These are phyloP conservation scores for Syrmaticus mikado DNA, from an alignment of 2,113 vertebrate species.

Conservation along the genomic window DNA sequence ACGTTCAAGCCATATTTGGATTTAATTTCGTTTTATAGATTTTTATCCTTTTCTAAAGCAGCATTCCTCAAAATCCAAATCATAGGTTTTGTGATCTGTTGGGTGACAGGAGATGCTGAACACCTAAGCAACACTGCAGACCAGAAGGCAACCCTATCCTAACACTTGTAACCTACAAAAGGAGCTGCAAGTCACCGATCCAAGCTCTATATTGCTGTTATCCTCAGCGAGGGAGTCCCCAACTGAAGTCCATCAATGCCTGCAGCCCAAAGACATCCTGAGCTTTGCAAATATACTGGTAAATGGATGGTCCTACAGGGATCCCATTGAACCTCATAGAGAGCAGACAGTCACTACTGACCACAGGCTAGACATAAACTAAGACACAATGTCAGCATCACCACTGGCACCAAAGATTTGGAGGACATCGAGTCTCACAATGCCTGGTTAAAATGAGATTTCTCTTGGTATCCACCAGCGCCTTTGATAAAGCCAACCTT, in stretches of 20 bases:
- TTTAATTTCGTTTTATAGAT: not conserved
- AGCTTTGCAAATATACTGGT: not conserved
- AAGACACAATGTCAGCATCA: not conserved
- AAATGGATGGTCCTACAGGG: accelerated
- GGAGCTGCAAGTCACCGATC: not conserved
- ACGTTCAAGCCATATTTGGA: not conserved
- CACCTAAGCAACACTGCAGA: not conserved
- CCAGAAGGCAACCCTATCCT: not conserved
- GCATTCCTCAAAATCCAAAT: not conserved
- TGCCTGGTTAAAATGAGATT: not conserved
- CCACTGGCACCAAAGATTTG: not conserved
- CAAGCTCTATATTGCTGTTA: not conserved
- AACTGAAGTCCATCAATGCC: not conserved
- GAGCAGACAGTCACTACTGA: not conserved
- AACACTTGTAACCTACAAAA: not conserved
- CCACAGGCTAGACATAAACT: not conserved
- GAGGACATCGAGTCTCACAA: not conserved
- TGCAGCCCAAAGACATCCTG: not conserved
- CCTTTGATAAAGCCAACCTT: not conserved
- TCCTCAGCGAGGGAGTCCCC: not conserved
- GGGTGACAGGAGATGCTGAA: not conserved
- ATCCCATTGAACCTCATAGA: not conserved
- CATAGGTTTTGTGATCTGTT: not conserved
- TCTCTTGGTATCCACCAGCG: not conserved
- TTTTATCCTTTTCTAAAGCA: not conserved